Conservation (phyloP, 2,888 invertebrate species). For the Thereva unica region DNA sequence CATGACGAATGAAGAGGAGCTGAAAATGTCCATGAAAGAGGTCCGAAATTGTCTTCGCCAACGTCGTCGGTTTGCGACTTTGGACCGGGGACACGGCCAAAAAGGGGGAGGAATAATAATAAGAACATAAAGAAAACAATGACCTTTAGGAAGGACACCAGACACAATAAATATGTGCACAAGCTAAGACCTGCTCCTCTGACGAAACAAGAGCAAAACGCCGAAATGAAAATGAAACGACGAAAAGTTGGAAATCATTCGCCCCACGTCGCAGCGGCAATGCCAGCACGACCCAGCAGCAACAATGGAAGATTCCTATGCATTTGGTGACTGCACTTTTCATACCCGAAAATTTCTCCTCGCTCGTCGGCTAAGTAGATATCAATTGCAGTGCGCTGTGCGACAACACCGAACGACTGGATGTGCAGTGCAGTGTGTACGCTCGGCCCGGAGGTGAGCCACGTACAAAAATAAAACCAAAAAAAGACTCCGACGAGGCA, state of each 20-base stretch:
- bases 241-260: not conserved
- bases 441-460: slow-evolving; percentile 12
- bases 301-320: not conserved
- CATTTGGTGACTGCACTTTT: not conserved
- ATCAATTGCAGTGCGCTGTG: slow-evolving; percentile 20
- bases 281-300: not conserved
- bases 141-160: slow-evolving; percentile 44
- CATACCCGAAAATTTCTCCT: slow-evolving; percentile 26
- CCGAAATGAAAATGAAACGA: slow-evolving; percentile 21
- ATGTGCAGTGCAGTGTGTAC: not conserved
- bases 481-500: not conserved
- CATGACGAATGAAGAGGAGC: not conserved
- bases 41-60: slow-evolving; percentile 19
- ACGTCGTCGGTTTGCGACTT: not conserved
- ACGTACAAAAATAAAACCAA: not conserved
- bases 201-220: slow-evolving; percentile 8
- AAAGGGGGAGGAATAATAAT: slow-evolving; percentile 12
- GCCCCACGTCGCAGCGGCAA: not conserved
- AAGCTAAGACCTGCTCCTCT: not conserved
- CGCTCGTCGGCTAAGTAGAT: slow-evolving; percentile 20
- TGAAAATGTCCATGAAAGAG: slow-evolving; percentile 3
- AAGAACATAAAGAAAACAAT: slow-evolving; percentile 41
- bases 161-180: slow-evolving; percentile 46
- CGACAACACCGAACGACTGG: slow-evolving; percentile 10
- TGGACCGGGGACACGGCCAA: not conserved